phyloP scores from a whole-genome alignment of 2,888 invertebrate genomes.

The Netelia inedita region DNA sequence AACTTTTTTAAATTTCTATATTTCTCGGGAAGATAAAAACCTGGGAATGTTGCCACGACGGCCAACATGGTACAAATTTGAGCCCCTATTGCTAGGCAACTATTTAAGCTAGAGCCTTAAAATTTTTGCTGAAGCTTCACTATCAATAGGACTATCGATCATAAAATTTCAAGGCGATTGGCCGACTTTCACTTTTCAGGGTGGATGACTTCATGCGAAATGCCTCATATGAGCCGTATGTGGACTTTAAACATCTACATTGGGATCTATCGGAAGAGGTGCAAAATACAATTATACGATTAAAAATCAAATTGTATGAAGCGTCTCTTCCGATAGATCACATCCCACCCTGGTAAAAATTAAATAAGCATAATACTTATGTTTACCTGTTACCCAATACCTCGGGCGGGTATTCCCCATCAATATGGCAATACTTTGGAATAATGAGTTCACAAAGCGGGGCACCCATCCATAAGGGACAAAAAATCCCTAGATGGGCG shows the following conservation, averaged over 20 bases:
- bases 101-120: too few species aligned
- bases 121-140: too few species aligned
- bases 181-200: too few species aligned
- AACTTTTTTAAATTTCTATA: too few species aligned
- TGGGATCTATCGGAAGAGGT: slow-evolving; percentile 63
- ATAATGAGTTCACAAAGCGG: slow-evolving; percentile 21
- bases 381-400: slow-evolving; percentile 28
- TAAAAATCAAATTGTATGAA: slow-evolving; percentile 60
- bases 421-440: slow-evolving; percentile 36
- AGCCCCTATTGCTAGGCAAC: too few species aligned
- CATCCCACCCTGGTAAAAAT: slow-evolving; percentile 35
- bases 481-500: slow-evolving; percentile 7
- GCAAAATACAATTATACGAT: slow-evolving; percentile 8
- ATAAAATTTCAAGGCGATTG: too few species aligned
- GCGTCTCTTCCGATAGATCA: slow-evolving; percentile 56
- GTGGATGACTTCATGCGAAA: too few species aligned
- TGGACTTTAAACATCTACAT: slow-evolving; percentile 42
- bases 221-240: slow-evolving; percentile 25
- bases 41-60: too few species aligned
- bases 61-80: too few species aligned
- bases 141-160: too few species aligned
- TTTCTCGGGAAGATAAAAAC: too few species aligned
- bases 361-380: not conserved
- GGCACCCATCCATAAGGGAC: not conserved
- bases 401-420: slow-evolving; percentile 24